These are phyloP conservation scores for Orussus abietinus DNA, from an alignment of 1,140 invertebrate genomes.

Conservation along the genomic window DNA sequence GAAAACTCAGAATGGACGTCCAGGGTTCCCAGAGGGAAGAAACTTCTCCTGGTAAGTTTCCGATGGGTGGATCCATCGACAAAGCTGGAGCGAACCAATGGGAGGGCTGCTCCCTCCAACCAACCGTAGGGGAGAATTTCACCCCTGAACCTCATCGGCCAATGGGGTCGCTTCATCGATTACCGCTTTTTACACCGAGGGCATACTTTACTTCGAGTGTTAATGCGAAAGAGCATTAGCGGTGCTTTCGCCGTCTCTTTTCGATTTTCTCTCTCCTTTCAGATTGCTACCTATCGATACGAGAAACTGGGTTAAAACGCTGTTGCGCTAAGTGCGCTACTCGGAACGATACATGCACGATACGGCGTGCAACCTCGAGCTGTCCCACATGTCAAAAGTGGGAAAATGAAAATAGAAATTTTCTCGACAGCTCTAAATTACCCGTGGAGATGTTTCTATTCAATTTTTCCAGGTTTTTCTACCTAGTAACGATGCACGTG, in stretches of 20 bases:
- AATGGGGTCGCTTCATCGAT: conserved; percentile 45
- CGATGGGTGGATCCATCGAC: conserved; percentile 38
- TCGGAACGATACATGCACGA: no score
- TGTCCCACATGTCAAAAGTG: no score
- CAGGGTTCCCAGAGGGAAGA: no score
- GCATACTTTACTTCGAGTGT: conserved; percentile 48
- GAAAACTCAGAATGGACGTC: no score
- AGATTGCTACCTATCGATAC: conserved; percentile 2
- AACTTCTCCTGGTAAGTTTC: conserved; percentile 19
- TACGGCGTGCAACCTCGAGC: no score
- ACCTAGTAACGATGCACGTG: no score
- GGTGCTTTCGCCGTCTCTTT: conserved; percentile 45
- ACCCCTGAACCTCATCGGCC: conserved; percentile 21
- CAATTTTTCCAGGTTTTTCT: no score
- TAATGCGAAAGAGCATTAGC: conserved; percentile 51
- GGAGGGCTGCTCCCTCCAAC: conserved; percentile 17
- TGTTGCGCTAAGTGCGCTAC: no score
- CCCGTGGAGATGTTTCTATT: no score
- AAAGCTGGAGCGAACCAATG: conserved; percentile 17
- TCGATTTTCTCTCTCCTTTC: conserved; percentile 26
- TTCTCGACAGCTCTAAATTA: no score
- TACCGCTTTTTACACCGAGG: conserved; percentile 34
- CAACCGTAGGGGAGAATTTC: conserved; percentile 10
- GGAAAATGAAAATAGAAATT: no score
- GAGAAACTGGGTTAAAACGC: no score